Evolutionary conservation across 2,797 vertebrate genomes (phyloP).

Genomic region (Neosilurus mollespiculum): DNA sequence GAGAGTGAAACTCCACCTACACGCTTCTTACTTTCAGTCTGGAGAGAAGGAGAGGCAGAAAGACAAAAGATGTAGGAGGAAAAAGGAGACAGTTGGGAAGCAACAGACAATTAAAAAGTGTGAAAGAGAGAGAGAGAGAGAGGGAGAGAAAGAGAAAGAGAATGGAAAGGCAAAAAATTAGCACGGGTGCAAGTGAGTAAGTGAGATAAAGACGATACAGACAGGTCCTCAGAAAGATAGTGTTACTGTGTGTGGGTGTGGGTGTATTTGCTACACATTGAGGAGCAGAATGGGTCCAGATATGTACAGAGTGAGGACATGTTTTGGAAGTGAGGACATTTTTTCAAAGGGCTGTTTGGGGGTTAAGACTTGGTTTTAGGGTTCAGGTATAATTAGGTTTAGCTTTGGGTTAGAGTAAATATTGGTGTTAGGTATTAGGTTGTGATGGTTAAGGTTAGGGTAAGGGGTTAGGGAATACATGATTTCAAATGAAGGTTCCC

Average conservation of each 20-base stretch:
- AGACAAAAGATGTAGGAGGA: background rate
- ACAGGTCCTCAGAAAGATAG: background rate
- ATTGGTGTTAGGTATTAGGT: no score
- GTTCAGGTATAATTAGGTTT: no score
- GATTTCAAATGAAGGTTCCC: no score
- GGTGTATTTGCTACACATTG: background rate
- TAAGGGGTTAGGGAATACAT: no score
- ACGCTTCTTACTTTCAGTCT: constrained; percentile 61
- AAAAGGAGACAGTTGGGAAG: background rate
- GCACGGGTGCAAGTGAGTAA: background rate
- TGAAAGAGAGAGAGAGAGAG: background rate
- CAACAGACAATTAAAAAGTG: background rate
- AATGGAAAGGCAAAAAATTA: background rate
- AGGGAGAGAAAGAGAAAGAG: background rate
- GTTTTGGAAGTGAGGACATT: no score
- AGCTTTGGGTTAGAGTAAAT: no score
- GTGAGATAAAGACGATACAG: background rate
- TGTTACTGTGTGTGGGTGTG: background rate
- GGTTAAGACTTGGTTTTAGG: no score
- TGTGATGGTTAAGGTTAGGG: no score
- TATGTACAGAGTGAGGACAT: no score
- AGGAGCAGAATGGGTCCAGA: no score
- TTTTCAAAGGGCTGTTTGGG: no score
- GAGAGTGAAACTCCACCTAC: background rate
- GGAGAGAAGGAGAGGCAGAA: background rate